These are phyloP conservation scores for Octonoba sinensis DNA, from an alignment of 2,888 invertebrate genomes.

Conservation along the genomic window DNA sequence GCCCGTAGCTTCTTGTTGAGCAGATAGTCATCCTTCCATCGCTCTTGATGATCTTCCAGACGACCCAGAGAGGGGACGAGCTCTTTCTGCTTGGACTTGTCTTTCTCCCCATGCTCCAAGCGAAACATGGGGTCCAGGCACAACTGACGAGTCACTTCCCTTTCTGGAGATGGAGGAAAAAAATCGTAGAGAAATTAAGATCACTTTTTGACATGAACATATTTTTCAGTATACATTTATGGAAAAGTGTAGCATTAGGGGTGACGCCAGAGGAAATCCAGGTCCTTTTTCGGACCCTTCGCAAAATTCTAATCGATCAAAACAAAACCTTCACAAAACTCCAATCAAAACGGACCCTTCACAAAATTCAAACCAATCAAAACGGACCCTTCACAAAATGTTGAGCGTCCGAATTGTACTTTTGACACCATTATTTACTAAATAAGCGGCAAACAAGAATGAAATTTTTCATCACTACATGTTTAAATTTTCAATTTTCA, in stretches of 20 bases:
- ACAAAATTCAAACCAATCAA: no score
- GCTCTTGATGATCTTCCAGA: conserved; percentile 82
- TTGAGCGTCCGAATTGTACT: no score
- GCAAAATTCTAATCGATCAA: no score
- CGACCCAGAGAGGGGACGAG: conserved; percentile 81
- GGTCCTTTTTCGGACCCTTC: no score
- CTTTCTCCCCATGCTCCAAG: conserved; percentile 90
- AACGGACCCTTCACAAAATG: no score
- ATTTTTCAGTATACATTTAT: not conserved
- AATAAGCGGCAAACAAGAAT: no score
- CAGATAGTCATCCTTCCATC: conserved; percentile 93
- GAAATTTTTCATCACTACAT: no score
- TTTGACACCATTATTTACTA: no score
- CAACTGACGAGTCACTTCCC: conserved; percentile 87
- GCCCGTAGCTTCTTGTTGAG: conserved; percentile 88
- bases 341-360: no score
- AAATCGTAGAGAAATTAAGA: not conserved
- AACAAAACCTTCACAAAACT: not conserved
- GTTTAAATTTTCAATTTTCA: no score
- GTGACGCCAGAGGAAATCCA: no score
- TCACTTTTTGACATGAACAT: not conserved
- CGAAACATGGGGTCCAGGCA: conserved; percentile 98
- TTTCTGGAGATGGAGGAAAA: conserved; percentile 77
- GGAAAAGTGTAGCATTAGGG: not conserved
- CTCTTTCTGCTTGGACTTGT: conserved; percentile 79